These are phyloP conservation scores for Grus americana DNA, from an alignment of 2,113 vertebrate species.

Conservation along the genomic window DNA sequence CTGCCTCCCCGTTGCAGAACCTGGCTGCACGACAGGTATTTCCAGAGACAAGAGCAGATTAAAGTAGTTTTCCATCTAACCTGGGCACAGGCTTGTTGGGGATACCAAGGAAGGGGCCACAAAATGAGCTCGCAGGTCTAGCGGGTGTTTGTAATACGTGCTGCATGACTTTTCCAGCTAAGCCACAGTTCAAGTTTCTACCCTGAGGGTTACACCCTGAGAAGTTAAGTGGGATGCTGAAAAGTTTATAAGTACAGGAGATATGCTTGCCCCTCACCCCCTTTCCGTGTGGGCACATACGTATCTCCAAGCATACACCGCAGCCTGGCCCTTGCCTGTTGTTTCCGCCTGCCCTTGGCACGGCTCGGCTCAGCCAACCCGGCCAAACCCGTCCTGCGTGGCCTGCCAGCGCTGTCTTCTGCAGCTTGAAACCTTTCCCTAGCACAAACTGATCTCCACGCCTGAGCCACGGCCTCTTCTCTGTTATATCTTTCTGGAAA, in stretches of 20 bases:
- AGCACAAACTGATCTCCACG: neutral
- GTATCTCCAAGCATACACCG: rapidly evolving
- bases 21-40: neutral
- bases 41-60: neutral
- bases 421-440: neutral
- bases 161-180: neutral
- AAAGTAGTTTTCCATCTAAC: neutral
- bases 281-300: neutral
- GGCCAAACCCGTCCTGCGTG: neutral
- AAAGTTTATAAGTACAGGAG: neutral
- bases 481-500: neutral
- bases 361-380: neutral
- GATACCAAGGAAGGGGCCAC: neutral
- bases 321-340: neutral
- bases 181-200: neutral
- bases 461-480: neutral
- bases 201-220: neutral
- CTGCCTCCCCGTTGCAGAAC: neutral
- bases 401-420: neutral
- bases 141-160: neutral
- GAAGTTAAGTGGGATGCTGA: neutral
- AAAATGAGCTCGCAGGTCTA: neutral
- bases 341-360: neutral
- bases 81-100: neutral
- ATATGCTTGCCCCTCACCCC: neutral